Conservation (phyloP, 2,113 vertebrate genomes). For the Ptilonorhynchus violaceus region DNA sequence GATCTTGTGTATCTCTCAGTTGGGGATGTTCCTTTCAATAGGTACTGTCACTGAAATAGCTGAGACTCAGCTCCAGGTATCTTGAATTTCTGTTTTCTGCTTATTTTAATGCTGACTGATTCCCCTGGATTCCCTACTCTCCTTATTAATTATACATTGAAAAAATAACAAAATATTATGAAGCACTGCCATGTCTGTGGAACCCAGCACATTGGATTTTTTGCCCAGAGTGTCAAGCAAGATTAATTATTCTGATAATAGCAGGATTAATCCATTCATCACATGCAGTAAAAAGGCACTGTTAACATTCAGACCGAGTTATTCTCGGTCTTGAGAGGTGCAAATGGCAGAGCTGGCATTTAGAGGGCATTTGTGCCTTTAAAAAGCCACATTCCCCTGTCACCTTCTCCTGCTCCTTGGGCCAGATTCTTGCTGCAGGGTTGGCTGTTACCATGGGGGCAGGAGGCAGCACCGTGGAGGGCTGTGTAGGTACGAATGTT, state of each 20-base stretch:
- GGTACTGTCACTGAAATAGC: background rate
- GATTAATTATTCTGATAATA: constrained; percentile 45
- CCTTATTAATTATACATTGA: background rate
- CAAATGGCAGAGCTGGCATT: background rate
- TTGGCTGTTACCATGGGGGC: constrained; percentile 22
- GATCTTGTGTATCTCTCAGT: background rate
- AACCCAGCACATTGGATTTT: background rate
- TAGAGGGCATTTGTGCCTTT: background rate
- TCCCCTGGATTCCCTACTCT: background rate
- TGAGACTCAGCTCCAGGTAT: background rate
- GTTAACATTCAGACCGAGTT: background rate
- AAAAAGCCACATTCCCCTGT: background rate
- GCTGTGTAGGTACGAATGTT: constrained; percentile 6
- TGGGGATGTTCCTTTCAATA: background rate
- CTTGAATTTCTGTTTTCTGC: background rate
- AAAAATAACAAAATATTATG: constrained; percentile 20
- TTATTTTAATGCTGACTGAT: background rate
- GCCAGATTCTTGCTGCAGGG: background rate
- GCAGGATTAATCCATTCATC: background rate
- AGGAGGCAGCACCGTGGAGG: background rate
- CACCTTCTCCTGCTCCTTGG: background rate
- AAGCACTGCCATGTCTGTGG: background rate
- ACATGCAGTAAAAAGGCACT: background rate
- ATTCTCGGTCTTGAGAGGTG: background rate
- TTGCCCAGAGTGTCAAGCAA: background rate